A percentile compares a stretch with the other conserved stretches of the same genome.
Evolutionary conservation across 2,113 vertebrate species (phyloP).

Genomic region (Eidolon helvum): DNA sequence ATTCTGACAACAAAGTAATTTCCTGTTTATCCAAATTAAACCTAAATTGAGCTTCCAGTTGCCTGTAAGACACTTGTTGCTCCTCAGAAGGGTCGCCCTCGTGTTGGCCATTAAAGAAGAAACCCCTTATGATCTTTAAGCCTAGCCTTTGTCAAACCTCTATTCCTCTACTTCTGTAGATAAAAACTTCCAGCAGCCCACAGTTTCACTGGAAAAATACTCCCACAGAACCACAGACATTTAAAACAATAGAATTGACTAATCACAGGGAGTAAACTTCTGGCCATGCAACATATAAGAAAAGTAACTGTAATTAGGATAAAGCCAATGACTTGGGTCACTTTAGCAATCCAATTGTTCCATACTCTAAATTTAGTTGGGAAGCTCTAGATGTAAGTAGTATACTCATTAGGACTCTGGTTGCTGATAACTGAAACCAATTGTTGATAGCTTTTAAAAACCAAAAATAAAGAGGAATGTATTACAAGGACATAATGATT

Average conservation of each 20-base stretch:
- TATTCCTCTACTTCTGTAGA: neutral
- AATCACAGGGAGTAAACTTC: neutral
- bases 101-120: neutral
- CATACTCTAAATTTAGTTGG: neutral
- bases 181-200: neutral
- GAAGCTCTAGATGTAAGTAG: neutral
- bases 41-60: neutral
- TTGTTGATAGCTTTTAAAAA: neutral
- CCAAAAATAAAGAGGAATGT: neutral
- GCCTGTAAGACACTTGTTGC: neutral
- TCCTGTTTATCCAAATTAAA: neutral
- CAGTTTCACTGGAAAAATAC: neutral
- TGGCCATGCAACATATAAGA: neutral
- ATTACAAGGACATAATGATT: neutral
- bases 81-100: neutral
- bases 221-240: slow-evolving; percentile 9
- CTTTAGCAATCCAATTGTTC: neutral
- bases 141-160: neutral
- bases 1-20: neutral
- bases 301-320: neutral
- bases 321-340: neutral
- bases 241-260: neutral
- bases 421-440: neutral
- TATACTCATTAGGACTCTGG: neutral
- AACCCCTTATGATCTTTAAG: neutral